Conservation (phyloP, 2,888 invertebrate species). For the Lasioglossum lativentre region DNA sequence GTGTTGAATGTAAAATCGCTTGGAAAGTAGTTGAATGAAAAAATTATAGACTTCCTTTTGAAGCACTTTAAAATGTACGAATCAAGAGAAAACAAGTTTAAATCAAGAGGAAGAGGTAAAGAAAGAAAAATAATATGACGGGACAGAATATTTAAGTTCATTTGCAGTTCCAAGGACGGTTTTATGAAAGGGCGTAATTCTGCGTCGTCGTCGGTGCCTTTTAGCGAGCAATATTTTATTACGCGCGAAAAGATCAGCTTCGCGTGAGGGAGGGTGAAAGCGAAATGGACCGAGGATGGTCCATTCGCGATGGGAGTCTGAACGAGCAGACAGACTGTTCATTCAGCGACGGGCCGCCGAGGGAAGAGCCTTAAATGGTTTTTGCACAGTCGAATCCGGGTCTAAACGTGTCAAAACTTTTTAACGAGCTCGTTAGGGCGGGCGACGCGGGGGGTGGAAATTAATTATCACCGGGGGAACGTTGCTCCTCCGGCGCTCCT, state of each 20-base stretch:
- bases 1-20: not conserved
- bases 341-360: conserved; percentile 52
- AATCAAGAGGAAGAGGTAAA: not conserved
- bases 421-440: conserved; percentile 78
- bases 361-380: conserved; percentile 71
- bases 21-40: not conserved
- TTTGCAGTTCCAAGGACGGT: not conserved
- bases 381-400: conserved; percentile 61
- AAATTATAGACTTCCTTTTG: not conserved
- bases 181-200: not conserved
- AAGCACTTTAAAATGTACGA: not conserved
- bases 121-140: not conserved
- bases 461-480: conserved; percentile 70
- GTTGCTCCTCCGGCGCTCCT: conserved; percentile 20
- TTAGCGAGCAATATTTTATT: not conserved
- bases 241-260: not conserved
- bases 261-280: not conserved
- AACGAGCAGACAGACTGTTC: conserved; percentile 58
- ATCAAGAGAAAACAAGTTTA: not conserved
- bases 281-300: conserved; percentile 6
- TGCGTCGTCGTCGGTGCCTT: not conserved
- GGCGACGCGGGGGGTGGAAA: not conserved
- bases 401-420: conserved; percentile 75
- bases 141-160: not conserved
- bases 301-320: conserved; percentile 19